Evolutionary conservation across 2,888 invertebrate species (phyloP), one percentile per base, ranked within the genome.

Genomic region (Diaperis boleti): DNA sequence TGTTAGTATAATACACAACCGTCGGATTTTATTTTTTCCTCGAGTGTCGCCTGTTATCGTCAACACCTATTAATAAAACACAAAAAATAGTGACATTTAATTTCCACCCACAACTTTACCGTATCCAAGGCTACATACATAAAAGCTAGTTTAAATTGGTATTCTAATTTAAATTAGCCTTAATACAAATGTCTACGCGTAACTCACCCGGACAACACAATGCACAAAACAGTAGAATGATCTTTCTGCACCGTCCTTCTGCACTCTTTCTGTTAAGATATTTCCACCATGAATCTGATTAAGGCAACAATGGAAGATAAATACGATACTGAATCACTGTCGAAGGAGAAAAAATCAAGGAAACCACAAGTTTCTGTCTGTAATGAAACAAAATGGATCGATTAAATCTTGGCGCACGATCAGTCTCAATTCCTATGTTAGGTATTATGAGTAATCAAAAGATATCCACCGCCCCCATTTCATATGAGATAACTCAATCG

Each of bases 301-400:
- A 42, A 35, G 4, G 14, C 33, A 8, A 35, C 18, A 35, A 35
- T 33, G 11, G 7, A 18, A 20, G 33, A 6, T 49, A 33, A n/a
- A 35, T 33, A 18, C n/a, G 18, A 15, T 8, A 49, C 31, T 33
- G 31, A 49, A 18, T 33, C 31, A 45, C 29, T 45, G 45, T 26
- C 14, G 8, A 26, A 49, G 33, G 18, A 15, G 13, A 33, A 18
- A 49, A 49, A 49, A 49, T 33, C 31, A 6, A n/a, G 15, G 17
- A 22, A 33, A 10, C 7, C 13, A 18, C 17, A 35, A 49, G 33
- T n/a, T 18, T 3, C n/a, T 10, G 35, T 17, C 18, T n/a, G 20
- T 31, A 49, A 49, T 49, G 35, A 49, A 49, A 49, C 49, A 29
- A 49, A 49, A 49, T 18, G 33, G 33, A 49, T 49, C 49, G 49